Evolutionary conservation across 2,113 vertebrate genomes (phyloP), one percentile per base, ranked within the genome.

Genomic region (Microtus ochrogaster): DNA sequence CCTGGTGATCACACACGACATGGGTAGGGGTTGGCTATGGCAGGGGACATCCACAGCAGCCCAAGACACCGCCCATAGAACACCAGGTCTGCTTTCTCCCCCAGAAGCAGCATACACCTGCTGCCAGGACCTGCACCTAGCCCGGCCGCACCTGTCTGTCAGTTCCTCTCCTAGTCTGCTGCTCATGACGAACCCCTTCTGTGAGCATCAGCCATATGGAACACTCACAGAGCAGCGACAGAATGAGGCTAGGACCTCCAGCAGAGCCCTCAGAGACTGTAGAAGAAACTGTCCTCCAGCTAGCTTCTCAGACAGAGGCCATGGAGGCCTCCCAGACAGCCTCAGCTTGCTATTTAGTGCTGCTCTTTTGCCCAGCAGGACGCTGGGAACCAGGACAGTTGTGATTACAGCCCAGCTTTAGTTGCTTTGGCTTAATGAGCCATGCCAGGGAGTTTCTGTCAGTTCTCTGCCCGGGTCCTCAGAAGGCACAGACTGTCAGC

Each of bases 311-410:
- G 55, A 30, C 73, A 73, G n/a, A 73, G n/a, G 52, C 86, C 8
- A 7, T 2, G 33, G 66, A 39, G 72, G 26, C 47, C 44, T 76
- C 7, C 11, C 5, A 6, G 22, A 16, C 0, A 17, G 4, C 73
- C 82, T 39, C 52, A 16, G 70, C 76, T 47, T 61, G 30, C 52
- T 3, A 55, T 47, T n/a, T n/a, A 3, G 61, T 63, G 28, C 24
- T 52, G 41, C n/a, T 72, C 58, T 89, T n/a, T 65, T 44, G 3
- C 73, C 13, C 39, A 41, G 49, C 24, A 84, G 36, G 36, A 49
- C 86, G 52, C 82, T 82, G 65, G 91, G 74, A 95, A 72, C 74
- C 41, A 89, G 65, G 78, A 58, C 3, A 81, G 76, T 92, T 77
- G 21, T 19, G 90, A 79, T 92, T 30, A 84, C 78, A 88, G 81